Percentiles rank a stretch among this genome's conserved stretches.
phyloP scores from a whole-genome alignment of 2,113 vertebrate genomes.

The Cyphomyrus plagiostoma region DNA sequence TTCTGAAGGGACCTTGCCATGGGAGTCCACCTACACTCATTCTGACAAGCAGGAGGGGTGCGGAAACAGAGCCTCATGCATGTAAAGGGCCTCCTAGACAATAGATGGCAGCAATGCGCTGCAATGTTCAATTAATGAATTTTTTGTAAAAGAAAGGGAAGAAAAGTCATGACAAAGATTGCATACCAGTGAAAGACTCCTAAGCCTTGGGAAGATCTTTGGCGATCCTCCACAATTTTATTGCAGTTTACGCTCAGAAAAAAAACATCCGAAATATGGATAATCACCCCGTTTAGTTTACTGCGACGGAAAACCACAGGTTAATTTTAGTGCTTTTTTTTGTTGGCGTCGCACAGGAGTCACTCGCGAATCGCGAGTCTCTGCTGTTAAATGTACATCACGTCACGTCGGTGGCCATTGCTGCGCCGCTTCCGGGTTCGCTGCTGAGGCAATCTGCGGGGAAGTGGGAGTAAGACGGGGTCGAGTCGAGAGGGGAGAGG shows the following conservation, averaged over 20 bases:
- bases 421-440: conserved; percentile 17
- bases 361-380: background rate
- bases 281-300: background rate
- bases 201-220: background rate
- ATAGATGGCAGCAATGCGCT: background rate
- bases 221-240: no score
- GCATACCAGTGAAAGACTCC: background rate
- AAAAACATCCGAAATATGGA: background rate
- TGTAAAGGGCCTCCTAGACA: background rate
- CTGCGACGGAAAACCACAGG: background rate
- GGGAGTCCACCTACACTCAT: background rate
- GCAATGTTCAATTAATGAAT: no score
- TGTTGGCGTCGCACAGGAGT: background rate
- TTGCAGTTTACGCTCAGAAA: background rate
- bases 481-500: background rate
- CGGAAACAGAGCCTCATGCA: background rate
- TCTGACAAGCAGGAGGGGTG: background rate
- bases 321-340: background rate
- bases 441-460: conserved; percentile 27
- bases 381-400: background rate
- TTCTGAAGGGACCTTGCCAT: background rate
- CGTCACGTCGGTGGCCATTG: background rate
- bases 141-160: background rate
- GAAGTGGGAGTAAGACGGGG: background rate
- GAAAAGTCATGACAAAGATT: background rate